Conservation (phyloP, 2,888 invertebrate species). For the Cyclophora albipunctata region DNA sequence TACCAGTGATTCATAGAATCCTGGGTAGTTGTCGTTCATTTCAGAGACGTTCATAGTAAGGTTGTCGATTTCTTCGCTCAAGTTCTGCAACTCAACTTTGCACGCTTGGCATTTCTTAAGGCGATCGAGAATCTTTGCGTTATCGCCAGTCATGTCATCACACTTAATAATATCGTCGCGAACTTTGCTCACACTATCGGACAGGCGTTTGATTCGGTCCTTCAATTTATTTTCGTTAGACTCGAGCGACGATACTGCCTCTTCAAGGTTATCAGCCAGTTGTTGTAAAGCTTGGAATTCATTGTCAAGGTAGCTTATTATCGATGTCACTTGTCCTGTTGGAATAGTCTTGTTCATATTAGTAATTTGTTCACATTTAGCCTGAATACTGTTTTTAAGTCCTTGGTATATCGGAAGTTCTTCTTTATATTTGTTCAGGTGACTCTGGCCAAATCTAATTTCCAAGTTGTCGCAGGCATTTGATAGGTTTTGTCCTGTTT, state of each 20-base stretch:
- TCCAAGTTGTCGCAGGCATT: slow-evolving; percentile 87
- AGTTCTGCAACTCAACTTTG: slow-evolving; percentile 81
- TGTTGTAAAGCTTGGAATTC: slow-evolving; percentile 85
- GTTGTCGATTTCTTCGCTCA: slow-evolving; percentile 80
- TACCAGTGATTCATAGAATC: slow-evolving; percentile 83
- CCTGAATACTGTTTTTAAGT: slow-evolving; percentile 83
- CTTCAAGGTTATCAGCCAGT: slow-evolving; percentile 83
- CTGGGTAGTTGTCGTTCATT: slow-evolving; percentile 84
- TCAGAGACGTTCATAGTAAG: slow-evolving; percentile 81
- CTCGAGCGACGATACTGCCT: slow-evolving; percentile 82
- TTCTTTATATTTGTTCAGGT: slow-evolving; percentile 87
- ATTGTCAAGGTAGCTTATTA: slow-evolving; percentile 80
- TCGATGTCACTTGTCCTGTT: slow-evolving; percentile 80
- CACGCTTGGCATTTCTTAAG: slow-evolving; percentile 83
- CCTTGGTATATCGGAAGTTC: slow-evolving; percentile 87
- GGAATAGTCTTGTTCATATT: slow-evolving; percentile 83
- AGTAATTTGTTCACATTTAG: slow-evolving; percentile 86
- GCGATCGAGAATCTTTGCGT: slow-evolving; percentile 86
- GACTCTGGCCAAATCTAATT: slow-evolving; percentile 85
- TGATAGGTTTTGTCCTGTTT: slow-evolving; percentile 85
- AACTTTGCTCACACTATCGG: slow-evolving; percentile 81
- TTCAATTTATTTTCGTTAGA: slow-evolving; percentile 84
- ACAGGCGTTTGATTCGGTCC: slow-evolving; percentile 81
- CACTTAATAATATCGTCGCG: slow-evolving; percentile 91
- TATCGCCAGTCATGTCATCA: slow-evolving; percentile 92